Base-by-base conservation (phyloP, 2,888 invertebrate species). In the Norana najaformis region DNA sequence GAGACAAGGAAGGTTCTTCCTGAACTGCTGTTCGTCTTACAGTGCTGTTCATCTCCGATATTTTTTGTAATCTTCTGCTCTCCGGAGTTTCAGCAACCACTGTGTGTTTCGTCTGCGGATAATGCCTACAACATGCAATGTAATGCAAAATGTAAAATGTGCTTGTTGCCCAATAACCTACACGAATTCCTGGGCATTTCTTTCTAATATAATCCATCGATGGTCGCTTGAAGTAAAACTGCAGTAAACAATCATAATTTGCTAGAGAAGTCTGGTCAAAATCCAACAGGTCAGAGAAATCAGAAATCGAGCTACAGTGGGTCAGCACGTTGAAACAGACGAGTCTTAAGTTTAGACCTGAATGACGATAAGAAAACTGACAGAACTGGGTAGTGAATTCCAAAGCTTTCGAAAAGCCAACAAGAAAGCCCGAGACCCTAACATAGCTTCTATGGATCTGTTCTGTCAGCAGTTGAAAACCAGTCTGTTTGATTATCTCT, bases 11-110 rank as follows among this genome's bases (percentile, higher is more conserved):
- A 69, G 5, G n/a, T 69, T 69, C n/a, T 69, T 23, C 30, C 23
- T 30, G 30, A 53, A 53, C 53, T 23, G 23, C 53, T 23, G n/a
- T 69, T 30, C 30, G n/a, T 69, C 85, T 85, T 94, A 96, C 96
- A 96, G 98, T 98, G 94, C 98, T 98, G 96, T 99, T 99, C 93
- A 98, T 96, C 96, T 98, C 98, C 90, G 99, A 99, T 95, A 99
- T 99, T 95, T 99, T 98, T 41, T 98, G 98, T 95, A 99, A 97
- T 95, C 99, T 96, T 95, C 97, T 97, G 94, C 98, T 96, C 96
- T 99, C 99, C 20, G 99, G 99, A 90, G 99, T 99, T 95, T 99
- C 99, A 53, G 98, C 98, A 96, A 99, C 98, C 89, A 98, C 98
- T 90, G 99, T 99, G 92, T 97, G 98, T 96, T 98, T 99, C 93